A percentile compares a stretch with the other conserved stretches of the same genome.
Conservation (phyloP, 2,113 vertebrate species). For the Willisornis vidua region DNA sequence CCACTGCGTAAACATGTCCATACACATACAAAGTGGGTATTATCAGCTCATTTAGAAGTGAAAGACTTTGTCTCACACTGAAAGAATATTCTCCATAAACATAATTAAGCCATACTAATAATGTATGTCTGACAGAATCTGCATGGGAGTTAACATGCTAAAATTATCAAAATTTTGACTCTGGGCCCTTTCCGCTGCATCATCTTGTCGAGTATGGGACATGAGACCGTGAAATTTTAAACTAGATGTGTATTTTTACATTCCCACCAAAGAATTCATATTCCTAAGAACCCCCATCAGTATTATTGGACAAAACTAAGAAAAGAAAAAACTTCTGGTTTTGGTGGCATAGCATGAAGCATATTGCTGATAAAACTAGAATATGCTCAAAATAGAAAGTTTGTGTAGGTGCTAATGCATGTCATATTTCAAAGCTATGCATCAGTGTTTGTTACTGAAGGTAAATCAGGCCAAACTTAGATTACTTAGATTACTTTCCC, state of each 20-base stretch:
- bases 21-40: background rate
- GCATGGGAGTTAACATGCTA: background rate
- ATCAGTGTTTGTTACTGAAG: slow-evolving; percentile 3
- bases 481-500: background rate
- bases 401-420: slow-evolving; percentile 4
- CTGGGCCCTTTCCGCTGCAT: background rate
- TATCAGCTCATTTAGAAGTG: background rate
- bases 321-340: background rate
- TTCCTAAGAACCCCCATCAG: background rate
- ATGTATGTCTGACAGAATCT: background rate
- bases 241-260: background rate
- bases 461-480: background rate
- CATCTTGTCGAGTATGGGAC: background rate
- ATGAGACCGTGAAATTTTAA: background rate
- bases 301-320: background rate
- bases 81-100: background rate
- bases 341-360: background rate
- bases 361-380: background rate
- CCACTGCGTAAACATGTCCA: background rate
- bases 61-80: background rate
- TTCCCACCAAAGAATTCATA: background rate
- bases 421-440: background rate
- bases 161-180: background rate
- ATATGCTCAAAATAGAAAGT: background rate
- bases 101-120: background rate